phyloP scores from a whole-genome alignment of 2,797 vertebrate species.

The Muscicapa striata region DNA sequence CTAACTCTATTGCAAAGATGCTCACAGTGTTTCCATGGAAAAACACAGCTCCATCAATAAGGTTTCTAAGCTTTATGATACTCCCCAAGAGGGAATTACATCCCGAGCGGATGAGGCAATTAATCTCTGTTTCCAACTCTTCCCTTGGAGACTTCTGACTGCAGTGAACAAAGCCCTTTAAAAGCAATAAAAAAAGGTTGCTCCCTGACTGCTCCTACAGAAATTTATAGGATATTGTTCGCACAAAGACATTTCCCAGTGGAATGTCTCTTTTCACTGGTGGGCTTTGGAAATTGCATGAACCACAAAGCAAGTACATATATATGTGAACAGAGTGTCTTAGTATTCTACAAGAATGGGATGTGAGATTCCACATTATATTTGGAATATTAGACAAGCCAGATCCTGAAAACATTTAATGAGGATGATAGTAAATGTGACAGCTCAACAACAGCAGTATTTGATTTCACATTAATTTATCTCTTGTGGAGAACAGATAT shows the following conservation, averaged over 20 bases:
- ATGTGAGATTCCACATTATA: neutral
- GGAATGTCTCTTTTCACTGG: neutral
- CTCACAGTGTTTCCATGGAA: neutral
- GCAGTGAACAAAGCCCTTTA: constrained; percentile 12
- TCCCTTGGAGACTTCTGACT: neutral
- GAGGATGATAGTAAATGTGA: constrained; percentile 35
- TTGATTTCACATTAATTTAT: constrained; percentile 62
- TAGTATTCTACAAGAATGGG: neutral
- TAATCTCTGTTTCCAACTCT: constrained; percentile 15
- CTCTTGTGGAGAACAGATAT: neutral
- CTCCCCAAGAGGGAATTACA: neutral
- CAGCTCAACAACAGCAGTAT: constrained; percentile 27
- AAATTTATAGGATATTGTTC: constrained; percentile 16
- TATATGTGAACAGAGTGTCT: rapidly evolving
- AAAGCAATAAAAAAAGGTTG: constrained; percentile 17
- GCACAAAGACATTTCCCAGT: neutral
- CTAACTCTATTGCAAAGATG: neutral
- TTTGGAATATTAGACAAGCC: neutral
- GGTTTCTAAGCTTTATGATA: neutral
- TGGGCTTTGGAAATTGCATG: neutral
- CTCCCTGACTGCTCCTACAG: neutral
- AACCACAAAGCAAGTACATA: neutral
- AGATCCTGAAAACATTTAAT: constrained; percentile 31
- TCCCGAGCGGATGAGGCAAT: neutral
- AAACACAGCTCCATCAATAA: constrained; percentile 13